phyloP scores from a whole-genome alignment of 2,113 vertebrate genomes.

The Cacatua alba region DNA sequence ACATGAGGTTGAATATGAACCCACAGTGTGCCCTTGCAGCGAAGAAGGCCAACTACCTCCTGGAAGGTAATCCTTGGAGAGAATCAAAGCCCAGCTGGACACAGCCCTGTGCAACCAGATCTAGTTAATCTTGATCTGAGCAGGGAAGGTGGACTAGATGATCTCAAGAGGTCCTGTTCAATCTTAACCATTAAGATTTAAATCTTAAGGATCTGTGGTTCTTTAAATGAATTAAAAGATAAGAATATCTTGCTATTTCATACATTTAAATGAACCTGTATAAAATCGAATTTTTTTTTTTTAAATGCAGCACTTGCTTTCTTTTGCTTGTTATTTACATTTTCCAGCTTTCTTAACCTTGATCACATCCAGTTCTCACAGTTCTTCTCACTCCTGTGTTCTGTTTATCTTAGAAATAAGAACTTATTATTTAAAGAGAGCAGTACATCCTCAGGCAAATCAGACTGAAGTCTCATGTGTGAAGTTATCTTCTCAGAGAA shows the following conservation, averaged over 20 bases:
- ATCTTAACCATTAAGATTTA: not conserved
- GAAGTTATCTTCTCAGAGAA: not conserved
- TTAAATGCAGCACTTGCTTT: not conserved
- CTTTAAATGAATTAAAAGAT: not conserved
- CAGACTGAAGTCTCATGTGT: not conserved
- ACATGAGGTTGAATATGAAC: not conserved
- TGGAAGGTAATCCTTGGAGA: not conserved
- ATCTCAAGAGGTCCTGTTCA: not conserved
- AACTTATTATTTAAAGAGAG: not conserved
- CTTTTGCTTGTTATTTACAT: not conserved
- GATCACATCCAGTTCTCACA: not conserved
- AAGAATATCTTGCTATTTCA: not conserved
- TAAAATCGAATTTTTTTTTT: not conserved
- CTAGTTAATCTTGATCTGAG: not conserved
- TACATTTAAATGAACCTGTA: not conserved
- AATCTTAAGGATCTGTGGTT: not conserved
- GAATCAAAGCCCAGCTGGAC: not conserved
- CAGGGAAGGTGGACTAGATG: not conserved
- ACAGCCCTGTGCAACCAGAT: not conserved
- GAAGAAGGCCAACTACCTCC: not conserved
- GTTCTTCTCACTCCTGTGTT: not conserved
- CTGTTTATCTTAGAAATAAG: not conserved
- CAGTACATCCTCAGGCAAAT: not conserved
- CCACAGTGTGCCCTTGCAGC: not conserved
- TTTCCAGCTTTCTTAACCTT: not conserved